Percentiles rank a stretch among this genome's conserved stretches.
Conservation (phyloP, 2,113 vertebrate genomes). For the Pachycephala philippinensis region DNA sequence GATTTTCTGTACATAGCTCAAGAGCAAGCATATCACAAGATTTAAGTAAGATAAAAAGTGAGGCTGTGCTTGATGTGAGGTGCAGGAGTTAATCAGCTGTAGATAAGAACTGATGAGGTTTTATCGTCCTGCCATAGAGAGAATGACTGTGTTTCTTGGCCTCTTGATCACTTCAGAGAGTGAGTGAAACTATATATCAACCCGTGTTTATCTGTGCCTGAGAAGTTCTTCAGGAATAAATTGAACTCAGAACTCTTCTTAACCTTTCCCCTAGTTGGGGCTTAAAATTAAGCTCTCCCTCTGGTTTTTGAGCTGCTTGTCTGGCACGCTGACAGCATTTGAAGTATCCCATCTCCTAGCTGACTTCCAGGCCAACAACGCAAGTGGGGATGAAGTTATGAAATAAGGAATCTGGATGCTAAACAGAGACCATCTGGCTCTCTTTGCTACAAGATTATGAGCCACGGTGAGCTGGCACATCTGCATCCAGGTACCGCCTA, state of each 20-base stretch:
- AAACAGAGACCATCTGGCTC: conserved; percentile 46
- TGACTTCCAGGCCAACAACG: conserved; percentile 19
- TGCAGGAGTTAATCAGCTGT: conserved; percentile 26
- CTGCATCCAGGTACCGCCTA: not conserved
- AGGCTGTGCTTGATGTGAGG: conserved; percentile 4
- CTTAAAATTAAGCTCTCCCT: conserved; percentile 37
- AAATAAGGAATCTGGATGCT: conserved; percentile 32
- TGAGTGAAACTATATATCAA: conserved; percentile 8
- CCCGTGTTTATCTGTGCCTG: conserved; percentile 1
- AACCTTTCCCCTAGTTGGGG: conserved; percentile 16
- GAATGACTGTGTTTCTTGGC: conserved; percentile 2
- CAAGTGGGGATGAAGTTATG: conserved; percentile 15
- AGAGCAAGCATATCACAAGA: conserved; percentile 15
- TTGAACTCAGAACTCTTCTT: conserved; percentile 18
- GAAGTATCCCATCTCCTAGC: conserved; percentile 1
- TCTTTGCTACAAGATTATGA: conserved; percentile 1
- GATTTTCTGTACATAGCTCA: conserved; percentile 18
- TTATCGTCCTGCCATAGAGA: not conserved
- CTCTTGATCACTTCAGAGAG: conserved; percentile 6
- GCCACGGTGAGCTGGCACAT: not conserved
- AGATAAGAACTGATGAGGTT: conserved; percentile 52
- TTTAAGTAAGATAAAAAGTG: conserved; percentile 36
- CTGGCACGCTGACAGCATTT: not conserved
- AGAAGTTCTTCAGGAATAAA: conserved; percentile 22
- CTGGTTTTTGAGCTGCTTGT: conserved; percentile 29